These are phyloP conservation scores for Gasteruption jaculator DNA, from an alignment of 2,888 invertebrate genomes.

Conservation along the genomic window DNA sequence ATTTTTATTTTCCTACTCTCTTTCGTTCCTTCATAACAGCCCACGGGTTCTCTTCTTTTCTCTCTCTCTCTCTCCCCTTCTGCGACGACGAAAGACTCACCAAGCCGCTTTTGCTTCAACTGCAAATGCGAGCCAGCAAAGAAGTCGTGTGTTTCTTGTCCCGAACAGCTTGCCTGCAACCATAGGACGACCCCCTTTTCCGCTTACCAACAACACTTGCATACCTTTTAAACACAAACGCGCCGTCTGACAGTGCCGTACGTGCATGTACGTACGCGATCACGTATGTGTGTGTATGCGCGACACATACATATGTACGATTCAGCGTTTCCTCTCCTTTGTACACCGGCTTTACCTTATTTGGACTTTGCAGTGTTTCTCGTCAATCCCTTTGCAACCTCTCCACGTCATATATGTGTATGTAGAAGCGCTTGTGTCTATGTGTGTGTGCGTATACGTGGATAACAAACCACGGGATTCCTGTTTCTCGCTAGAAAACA, in stretches of 20 bases:
- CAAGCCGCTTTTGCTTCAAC: conserved; percentile 21
- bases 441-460: too few relatives aligned
- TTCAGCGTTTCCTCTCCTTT: conserved; percentile 40
- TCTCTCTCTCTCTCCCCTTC: conserved; percentile 16
- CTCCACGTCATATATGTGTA: conserved; percentile 7
- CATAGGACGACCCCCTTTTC: conserved; percentile 30
- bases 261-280: conserved; percentile 10
- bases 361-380: conserved; percentile 27
- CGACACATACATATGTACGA: conserved; percentile 16
- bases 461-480: too few relatives aligned
- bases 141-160: conserved; percentile 26
- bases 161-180: conserved; percentile 29
- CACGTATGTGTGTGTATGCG: conserved; percentile 21
- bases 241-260: conserved; percentile 11
- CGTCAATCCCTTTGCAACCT: conserved; percentile 22
- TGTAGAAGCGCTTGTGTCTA: too few relatives aligned
- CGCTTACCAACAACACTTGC: too few relatives aligned
- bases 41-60: conserved; percentile 13
- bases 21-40: conserved; percentile 18
- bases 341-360: conserved; percentile 36
- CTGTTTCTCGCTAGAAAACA: too few relatives aligned
- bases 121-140: conserved; percentile 7
- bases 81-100: conserved; percentile 11
- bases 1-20: neutral
- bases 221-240: too few relatives aligned